Percentiles rank a stretch among this genome's conserved stretches.
Evolutionary conservation across 2,113 vertebrate genomes (phyloP).

Genomic region (Climacteris rufus): DNA sequence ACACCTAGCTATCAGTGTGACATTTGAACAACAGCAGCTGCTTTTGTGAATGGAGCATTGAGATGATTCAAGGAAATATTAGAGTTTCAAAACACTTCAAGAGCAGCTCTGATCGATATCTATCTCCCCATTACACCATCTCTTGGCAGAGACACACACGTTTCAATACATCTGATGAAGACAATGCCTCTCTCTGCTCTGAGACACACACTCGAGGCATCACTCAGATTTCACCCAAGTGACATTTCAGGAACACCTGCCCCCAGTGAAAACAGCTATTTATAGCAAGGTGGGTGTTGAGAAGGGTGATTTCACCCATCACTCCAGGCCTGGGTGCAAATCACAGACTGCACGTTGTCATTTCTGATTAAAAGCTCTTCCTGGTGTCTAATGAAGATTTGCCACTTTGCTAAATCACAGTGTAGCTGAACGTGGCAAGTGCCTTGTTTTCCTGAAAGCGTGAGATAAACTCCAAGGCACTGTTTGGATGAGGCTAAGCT

Average conservation of each 20-base stretch:
- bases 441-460: background rate
- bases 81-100: background rate
- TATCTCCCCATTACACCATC: background rate
- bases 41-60: background rate
- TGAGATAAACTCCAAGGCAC: background rate
- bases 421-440: background rate
- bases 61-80: background rate
- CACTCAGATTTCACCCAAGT: background rate
- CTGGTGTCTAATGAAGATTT: background rate
- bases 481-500: background rate
- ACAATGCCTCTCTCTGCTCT: background rate
- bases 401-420: background rate
- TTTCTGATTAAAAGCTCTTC: background rate
- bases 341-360: background rate
- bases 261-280: background rate
- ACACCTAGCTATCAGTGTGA: background rate
- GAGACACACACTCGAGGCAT: background rate
- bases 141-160: background rate
- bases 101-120: background rate
- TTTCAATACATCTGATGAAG: accelerated
- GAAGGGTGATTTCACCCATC: background rate
- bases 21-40: background rate
- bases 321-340: background rate
- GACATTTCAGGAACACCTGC: background rate
- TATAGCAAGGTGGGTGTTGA: background rate